Base-by-base conservation (phyloP, 2,888 invertebrate genomes). In the Ophraella communa region DNA sequence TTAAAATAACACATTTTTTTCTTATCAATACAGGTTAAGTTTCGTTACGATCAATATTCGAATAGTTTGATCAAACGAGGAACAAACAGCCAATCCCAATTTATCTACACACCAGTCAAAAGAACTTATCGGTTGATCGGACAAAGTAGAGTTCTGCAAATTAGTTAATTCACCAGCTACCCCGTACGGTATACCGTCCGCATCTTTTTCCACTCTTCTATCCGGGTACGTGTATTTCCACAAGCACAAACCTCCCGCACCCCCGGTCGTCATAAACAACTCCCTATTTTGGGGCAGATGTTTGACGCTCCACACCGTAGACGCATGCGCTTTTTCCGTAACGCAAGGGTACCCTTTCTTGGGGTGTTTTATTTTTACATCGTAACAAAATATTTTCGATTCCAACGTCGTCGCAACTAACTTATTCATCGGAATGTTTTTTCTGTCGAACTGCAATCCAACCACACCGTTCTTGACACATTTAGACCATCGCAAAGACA, bases 271-370 rank as follows among this genome's bases (percentile, higher is more conserved):
- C 76, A 93, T 86, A 78, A 97, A 98, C 18, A 98, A 82, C 78
- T 98, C 97, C 56, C 97, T 85, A 80, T 98, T 96, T 81, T 97
- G 97, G 0, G 98, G 98, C 53, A 96, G 81, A 84, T 98, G 97
- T 39, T 89, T 88, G 0, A 88, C 91, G 23, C 89, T 84, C 98
- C 97, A 98, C 24, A 98, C 88, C 0, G 97, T 98, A 0, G 96
- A 93, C 11, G 80, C 77, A 63, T 85, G 85, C 0, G 84, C 85
- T 61, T 79, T 81, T 68, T 83, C 85, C 30, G 79, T 80, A 62
- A 88, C 85, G 77, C 86, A 87, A 3, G 94, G 89, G 81, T 94
- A 97, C 3, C 96, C 96, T 80, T 93, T 93, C 53, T 88, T 89
- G 0, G 91, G 89, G 82, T 96, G 94, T 73, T 94, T 92, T 0